These are phyloP conservation scores for Manis pentadactyla DNA, from an alignment of 2,797 vertebrate genomes.

Conservation along the genomic window DNA sequence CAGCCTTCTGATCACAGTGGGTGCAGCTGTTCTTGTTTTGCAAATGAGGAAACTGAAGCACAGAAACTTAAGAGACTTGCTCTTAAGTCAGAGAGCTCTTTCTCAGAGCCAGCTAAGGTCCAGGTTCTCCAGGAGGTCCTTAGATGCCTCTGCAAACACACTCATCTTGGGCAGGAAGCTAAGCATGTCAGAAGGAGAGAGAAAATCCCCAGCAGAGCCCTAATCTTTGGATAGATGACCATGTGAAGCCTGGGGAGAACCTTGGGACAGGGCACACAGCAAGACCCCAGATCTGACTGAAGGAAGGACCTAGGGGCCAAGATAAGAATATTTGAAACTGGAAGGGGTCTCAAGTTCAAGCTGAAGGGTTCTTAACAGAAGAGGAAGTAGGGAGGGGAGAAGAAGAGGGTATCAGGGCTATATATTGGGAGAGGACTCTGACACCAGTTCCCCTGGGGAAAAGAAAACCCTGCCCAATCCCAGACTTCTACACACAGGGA, in stretches of 20 bases:
- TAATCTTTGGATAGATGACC: not conserved
- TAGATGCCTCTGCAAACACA: not conserved
- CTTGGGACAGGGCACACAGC: not conserved
- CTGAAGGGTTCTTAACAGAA: not conserved
- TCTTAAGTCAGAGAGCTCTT: not conserved
- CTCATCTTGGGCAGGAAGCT: not conserved
- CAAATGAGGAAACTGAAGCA: not conserved
- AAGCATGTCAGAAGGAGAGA: not conserved
- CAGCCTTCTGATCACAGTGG: not conserved
- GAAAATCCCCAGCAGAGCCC: not conserved
- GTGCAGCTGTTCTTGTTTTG: not conserved
- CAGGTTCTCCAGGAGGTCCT: not conserved
- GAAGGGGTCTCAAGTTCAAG: not conserved
- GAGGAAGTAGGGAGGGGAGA: not conserved
- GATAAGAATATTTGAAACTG: not conserved
- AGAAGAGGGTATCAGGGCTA: not conserved
- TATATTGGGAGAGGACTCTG: not conserved
- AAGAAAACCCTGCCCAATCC: not conserved
- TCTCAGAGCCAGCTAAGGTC: not conserved
- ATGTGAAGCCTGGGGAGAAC: not conserved
- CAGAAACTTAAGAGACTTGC: not conserved
- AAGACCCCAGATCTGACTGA: not conserved
- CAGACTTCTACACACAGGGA: not conserved
- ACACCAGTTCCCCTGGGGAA: not conserved
- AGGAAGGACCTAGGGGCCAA: not conserved